Evolutionary conservation across 2,888 invertebrate genomes (phyloP), one percentile per base, ranked within the genome.

Genomic region (Trichogramma evanescens): DNA sequence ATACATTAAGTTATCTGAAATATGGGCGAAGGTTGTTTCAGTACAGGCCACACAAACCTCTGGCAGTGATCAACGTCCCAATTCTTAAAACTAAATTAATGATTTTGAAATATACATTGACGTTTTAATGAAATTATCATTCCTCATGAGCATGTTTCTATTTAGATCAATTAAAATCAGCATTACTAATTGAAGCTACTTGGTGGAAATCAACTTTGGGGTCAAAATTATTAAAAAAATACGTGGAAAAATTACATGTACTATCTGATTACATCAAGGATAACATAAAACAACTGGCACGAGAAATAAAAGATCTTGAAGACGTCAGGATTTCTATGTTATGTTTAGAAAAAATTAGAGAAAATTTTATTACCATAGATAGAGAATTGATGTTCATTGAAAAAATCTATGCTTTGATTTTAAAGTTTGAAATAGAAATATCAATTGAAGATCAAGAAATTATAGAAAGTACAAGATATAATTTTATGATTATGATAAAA

Each of bases 281-380:
- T 10, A 86, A 88, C 66, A 86, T 86, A 75, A 89, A 88, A 71
- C 82, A 86, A 40, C 79, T 91, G 69, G 74, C 78, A 7, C 86
- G 88, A 67, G 84, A 84, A 39, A 86, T 93, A 41, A 87, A 87
- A 69, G 91, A 92, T 76, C 80, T 90, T 64, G 89, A 89, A 67
- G 89, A 89, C 69, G 89, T 89, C 55, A 84, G 91, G 70, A 75
- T 88, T 40, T 90, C 90, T 2, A 93, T 94, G 92, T 79, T 84
- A 69, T 90, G 91, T 64, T 80, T 93, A 54, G 85, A 86, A 68
- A 81, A 83, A 65, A 87, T 94, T 64, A 81, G 92, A 53, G 86
- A 91, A 59, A 86, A 89, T 70, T 89, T 88, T 70, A 90, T 92
- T 69, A 83, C 86, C 78, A 82, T 92, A 84, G 93, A 93, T 66